These are phyloP conservation scores for Orthonyx spaldingii DNA, from an alignment of 2,113 vertebrate genomes.

Conservation along the genomic window DNA sequence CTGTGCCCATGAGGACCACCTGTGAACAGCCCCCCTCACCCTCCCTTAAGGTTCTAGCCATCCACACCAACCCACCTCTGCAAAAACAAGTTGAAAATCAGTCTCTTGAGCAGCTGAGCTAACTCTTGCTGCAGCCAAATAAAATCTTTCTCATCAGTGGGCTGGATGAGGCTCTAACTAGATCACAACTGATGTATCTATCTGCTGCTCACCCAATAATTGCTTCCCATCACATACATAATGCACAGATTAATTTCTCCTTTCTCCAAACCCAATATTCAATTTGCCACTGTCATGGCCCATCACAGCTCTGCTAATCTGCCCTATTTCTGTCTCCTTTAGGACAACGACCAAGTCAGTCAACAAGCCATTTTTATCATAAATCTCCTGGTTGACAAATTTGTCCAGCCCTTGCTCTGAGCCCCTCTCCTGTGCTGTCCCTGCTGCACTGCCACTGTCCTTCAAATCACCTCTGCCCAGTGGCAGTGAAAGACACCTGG, in stretches of 20 bases:
- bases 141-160: not conserved
- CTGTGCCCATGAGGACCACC: not conserved
- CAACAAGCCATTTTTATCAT: not conserved
- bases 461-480: not conserved
- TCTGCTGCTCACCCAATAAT: slow-evolving; percentile 14
- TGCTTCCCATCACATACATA: not conserved
- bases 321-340: not conserved
- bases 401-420: not conserved
- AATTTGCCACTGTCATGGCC: not conserved
- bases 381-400: not conserved
- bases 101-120: not conserved
- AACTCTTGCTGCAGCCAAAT: not conserved
- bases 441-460: not conserved
- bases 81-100: slow-evolving; percentile 14
- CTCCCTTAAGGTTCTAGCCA: not conserved
- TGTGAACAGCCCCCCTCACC: not conserved
- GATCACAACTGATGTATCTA: not conserved
- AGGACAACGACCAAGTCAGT: not conserved
- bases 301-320: not conserved
- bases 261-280: not conserved
- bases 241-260: not conserved
- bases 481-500: not conserved
- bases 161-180: not conserved
- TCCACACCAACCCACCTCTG: not conserved
- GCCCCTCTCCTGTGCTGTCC: not conserved